Base-by-base conservation (phyloP, 2,888 invertebrate genomes). In the Apodemia mormo region DNA sequence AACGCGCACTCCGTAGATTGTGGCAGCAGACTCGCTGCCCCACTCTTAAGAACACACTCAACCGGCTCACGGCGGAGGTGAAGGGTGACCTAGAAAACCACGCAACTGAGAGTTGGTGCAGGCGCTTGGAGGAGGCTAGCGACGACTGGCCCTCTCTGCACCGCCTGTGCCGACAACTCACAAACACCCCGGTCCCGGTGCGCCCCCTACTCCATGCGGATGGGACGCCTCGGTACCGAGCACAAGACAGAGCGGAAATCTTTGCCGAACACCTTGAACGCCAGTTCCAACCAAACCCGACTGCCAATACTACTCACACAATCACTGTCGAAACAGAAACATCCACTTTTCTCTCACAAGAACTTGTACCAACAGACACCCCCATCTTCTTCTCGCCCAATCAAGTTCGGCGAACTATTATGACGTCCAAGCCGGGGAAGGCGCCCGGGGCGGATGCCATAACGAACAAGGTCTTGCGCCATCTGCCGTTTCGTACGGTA, bases 371-470 rank as follows among this genome's bases (percentile, higher is more conserved):
- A 12, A 4, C 66, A 8, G 65, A 68, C 0, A 67, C 68, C 45
- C 67, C 72, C 10, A 49, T 71, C 5, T 29, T 71, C 64, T 70
- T 75, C 52, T 68, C 73, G 1, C 75, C 75, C 2, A 71, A 65
- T 30, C 66, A 69, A n/a, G 68, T 74, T 6, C 43, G 7, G n/a
- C 65, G 56, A 0, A 30, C 29, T 2, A 52, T 67, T 66, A 58
- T 0, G 12, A n/a, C n/a, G n/a, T n/a, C 65, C 4, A 70, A 70
- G 14, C 68, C 54, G n/a, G 37, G 61, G 2, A 78, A 75, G n/a
- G 75, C 77, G 22, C 74, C 78, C 0, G 76, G 76, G 0, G 33
- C 65, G 0, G 76, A 77, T 33, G 56, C 66, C 0, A n/a, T n/a
- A n/a, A n/a, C n/a, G n/a, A n/a, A n/a, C n/a, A n/a, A n/a, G n/a